phyloP scores from a whole-genome alignment of 92 coral and sea anemone species.

The Ricordea florida region DNA sequence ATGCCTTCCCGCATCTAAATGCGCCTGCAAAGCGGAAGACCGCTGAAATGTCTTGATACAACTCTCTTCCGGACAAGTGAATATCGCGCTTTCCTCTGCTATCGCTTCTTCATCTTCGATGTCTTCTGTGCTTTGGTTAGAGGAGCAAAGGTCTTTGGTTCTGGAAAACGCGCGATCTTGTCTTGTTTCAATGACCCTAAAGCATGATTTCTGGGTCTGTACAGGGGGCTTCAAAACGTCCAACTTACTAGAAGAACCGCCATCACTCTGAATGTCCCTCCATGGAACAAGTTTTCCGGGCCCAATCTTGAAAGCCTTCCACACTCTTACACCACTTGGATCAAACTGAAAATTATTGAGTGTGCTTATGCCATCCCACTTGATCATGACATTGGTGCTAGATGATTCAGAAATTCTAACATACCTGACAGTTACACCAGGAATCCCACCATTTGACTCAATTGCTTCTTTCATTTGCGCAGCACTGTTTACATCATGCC shows the following conservation, averaged over 20 bases:
- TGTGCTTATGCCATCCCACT: conserved; percentile 41
- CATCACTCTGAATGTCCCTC: conserved; percentile 5
- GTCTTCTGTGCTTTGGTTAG: neutral
- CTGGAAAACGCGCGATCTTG: neutral
- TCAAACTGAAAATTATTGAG: conserved; percentile 25
- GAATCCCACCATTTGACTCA: conserved; percentile 21
- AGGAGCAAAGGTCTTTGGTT: neutral
- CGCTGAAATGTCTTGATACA: conserved; percentile 23
- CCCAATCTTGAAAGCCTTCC: conserved; percentile 22
- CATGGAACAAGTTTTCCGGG: conserved; percentile 6
- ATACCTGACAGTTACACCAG: conserved; percentile 32
- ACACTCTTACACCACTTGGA: conserved; percentile 2
- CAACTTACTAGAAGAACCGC: neutral
- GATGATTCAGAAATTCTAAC: conserved; percentile 3
- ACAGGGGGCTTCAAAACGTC: conserved; percentile 11
- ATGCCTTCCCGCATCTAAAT: conserved; percentile 20
- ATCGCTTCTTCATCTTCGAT: neutral
- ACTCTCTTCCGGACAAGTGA: conserved; percentile 35
- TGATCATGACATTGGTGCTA: neutral
- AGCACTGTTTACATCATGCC: conserved; percentile 13
- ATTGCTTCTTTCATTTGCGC: conserved; percentile 25
- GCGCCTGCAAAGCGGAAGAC: conserved; percentile 12
- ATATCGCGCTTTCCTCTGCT: conserved; percentile 4
- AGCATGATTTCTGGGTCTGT: neutral
- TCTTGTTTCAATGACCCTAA: neutral